Percentiles rank a stretch among this genome's conserved stretches.
phyloP scores from a whole-genome alignment of 1,140 invertebrate genomes.

The Scylla paramamosain region DNA sequence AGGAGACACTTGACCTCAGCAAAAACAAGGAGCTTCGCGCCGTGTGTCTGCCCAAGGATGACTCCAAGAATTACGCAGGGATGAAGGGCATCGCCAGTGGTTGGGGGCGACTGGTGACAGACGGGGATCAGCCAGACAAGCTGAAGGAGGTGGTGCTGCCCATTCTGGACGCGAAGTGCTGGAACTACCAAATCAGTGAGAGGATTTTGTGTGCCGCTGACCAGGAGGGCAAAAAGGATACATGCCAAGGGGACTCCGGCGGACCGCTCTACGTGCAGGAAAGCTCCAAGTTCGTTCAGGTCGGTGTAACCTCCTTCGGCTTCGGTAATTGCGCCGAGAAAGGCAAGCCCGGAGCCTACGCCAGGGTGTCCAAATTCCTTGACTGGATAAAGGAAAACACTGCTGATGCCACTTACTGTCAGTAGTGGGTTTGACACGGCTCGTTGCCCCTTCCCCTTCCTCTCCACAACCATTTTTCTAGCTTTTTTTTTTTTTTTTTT shows the following conservation, averaged over 20 bases:
- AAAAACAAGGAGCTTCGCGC: constrained; percentile 42
- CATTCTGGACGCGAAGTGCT: constrained; percentile 60
- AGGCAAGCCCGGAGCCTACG: constrained; percentile 80
- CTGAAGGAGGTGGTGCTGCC: constrained; percentile 81
- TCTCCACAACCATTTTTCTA: background rate
- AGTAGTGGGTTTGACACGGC: background rate
- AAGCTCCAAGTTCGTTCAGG: background rate
- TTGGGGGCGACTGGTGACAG: constrained; percentile 76
- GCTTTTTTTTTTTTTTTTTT: too few relatives aligned
- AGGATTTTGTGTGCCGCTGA: constrained; percentile 92
- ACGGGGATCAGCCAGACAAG: constrained; percentile 64
- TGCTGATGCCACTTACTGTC: constrained; percentile 41
- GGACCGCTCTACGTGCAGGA: constrained; percentile 72
- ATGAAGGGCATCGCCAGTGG: constrained; percentile 69
- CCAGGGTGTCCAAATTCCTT: constrained; percentile 79
- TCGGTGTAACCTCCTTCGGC: constrained; percentile 75
- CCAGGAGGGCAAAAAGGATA: constrained; percentile 87
- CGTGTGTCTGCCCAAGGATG: constrained; percentile 66
- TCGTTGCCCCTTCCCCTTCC: background rate
- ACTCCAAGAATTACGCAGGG: constrained; percentile 38
- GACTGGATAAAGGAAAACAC: constrained; percentile 78
- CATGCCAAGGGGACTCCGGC: constrained; percentile 84
- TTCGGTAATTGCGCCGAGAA: constrained; percentile 58
- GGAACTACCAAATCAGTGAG: background rate
- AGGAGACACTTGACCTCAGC: constrained; percentile 46